Percentiles rank a stretch among this genome's conserved stretches.
phyloP scores from a whole-genome alignment of 2,797 vertebrate genomes.

The Propithecus perrieri region DNA sequence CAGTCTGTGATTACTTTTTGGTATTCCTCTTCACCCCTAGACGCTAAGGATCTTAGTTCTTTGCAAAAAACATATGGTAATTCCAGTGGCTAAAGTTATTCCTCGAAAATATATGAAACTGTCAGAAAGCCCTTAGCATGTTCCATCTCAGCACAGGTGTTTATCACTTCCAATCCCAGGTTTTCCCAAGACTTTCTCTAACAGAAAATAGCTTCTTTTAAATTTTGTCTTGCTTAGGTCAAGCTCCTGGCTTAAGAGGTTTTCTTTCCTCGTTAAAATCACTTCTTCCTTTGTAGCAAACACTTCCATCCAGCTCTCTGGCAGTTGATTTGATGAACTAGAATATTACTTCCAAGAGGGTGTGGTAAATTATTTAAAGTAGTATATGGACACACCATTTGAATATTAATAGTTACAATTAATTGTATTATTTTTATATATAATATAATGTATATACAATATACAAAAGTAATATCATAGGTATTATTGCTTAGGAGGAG shows the following conservation, averaged over 20 bases:
- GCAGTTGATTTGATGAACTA: not conserved
- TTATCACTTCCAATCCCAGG: not conserved
- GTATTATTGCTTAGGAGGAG: not conserved
- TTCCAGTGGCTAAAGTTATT: not conserved
- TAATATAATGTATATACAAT: too few species aligned
- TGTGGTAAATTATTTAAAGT: not conserved
- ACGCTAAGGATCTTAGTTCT: not conserved
- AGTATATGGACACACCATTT: not conserved
- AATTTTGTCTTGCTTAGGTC: not conserved
- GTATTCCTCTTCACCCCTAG: not conserved
- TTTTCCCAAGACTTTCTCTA: not conserved
- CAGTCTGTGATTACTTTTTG: not conserved
- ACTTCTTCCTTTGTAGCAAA: not conserved
- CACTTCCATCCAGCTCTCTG: not conserved
- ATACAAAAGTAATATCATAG: not conserved
- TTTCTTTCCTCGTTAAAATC: constrained; percentile 16
- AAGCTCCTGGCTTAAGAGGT: not conserved
- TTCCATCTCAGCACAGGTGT: not conserved
- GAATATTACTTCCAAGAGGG: not conserved
- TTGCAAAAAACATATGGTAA: not conserved
- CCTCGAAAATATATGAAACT: not conserved
- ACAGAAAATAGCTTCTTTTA: not conserved
- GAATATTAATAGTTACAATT: constrained; percentile 2
- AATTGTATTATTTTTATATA: not conserved
- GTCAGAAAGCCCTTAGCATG: not conserved